phyloP scores from a whole-genome alignment of 2,797 vertebrate species.

The Falco columbarius region DNA sequence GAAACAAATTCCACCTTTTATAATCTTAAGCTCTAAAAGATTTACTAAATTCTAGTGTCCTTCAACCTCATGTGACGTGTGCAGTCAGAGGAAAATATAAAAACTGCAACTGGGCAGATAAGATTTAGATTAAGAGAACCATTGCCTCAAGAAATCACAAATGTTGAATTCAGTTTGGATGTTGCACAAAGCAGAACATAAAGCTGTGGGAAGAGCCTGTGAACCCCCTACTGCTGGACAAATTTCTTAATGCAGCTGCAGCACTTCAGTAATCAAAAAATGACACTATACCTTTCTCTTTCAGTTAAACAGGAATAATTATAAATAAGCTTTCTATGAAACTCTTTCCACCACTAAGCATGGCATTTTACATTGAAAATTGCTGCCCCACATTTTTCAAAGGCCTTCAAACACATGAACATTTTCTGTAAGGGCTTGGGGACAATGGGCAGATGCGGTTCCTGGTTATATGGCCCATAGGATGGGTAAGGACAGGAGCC shows the following conservation, averaged over 20 bases:
- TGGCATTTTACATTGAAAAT: background rate
- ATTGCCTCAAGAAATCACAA: conserved; percentile 48
- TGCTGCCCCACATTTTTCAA: background rate
- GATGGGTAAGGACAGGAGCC: background rate
- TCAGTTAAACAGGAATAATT: background rate
- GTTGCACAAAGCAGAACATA: conserved; percentile 44
- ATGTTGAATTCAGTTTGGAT: conserved; percentile 60
- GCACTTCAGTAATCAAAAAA: background rate
- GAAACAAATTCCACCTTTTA: background rate
- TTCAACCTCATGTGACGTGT: conserved; percentile 11
- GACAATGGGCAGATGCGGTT: background rate
- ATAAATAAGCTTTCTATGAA: background rate
- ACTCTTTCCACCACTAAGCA: background rate
- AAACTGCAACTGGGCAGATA: conserved; percentile 49
- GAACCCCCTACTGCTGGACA: background rate
- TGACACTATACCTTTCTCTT: background rate
- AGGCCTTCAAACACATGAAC: background rate
- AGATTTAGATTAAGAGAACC: conserved; percentile 57
- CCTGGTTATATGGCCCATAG: background rate
- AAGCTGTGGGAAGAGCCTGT: conserved; percentile 11
- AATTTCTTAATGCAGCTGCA: background rate
- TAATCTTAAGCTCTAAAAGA: conserved; percentile 46
- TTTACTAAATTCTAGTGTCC: conserved; percentile 44
- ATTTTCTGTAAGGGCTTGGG: background rate
- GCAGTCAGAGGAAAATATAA: conserved; percentile 39